Evolutionary conservation across 1,140 invertebrate species (phyloP).

Genomic region (Bombus sylvicola): DNA sequence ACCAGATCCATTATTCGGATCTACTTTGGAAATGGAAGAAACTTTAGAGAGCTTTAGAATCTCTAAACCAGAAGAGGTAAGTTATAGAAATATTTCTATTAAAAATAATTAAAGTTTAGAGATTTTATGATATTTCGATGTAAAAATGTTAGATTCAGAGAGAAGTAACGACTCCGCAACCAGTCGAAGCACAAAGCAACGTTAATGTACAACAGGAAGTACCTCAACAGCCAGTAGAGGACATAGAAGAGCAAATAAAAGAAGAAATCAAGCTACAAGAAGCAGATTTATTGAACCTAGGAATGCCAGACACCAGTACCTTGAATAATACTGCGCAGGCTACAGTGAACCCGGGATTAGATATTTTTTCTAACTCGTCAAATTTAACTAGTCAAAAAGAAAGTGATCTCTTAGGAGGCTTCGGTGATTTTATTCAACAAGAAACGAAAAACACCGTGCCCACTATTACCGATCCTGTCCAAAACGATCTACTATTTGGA

Average conservation of each 20-base stretch:
- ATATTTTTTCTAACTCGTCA: constrained; percentile 74
- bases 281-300: constrained; percentile 81
- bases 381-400: constrained; percentile 65
- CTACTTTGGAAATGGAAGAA: constrained; percentile 92
- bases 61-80: constrained; percentile 59
- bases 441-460: constrained; percentile 63
- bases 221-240: constrained; percentile 42
- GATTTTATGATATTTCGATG: not conserved
- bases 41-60: constrained; percentile 90
- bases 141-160: constrained; percentile 40
- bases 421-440: constrained; percentile 77
- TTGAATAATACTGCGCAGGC: constrained; percentile 50
- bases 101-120: not conserved
- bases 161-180: not conserved
- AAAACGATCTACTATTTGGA: constrained; percentile 71
- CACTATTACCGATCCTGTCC: constrained; percentile 63
- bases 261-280: constrained; percentile 70
- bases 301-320: constrained; percentile 65
- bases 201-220: constrained; percentile 45
- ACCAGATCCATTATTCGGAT: constrained; percentile 89
- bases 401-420: constrained; percentile 86
- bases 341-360: constrained; percentile 64
- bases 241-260: constrained; percentile 3
- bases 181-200: not conserved
- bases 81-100: not conserved